Evolutionary conservation across 2,888 invertebrate species (phyloP).

Genomic region (Zootermopsis nevadensis): DNA sequence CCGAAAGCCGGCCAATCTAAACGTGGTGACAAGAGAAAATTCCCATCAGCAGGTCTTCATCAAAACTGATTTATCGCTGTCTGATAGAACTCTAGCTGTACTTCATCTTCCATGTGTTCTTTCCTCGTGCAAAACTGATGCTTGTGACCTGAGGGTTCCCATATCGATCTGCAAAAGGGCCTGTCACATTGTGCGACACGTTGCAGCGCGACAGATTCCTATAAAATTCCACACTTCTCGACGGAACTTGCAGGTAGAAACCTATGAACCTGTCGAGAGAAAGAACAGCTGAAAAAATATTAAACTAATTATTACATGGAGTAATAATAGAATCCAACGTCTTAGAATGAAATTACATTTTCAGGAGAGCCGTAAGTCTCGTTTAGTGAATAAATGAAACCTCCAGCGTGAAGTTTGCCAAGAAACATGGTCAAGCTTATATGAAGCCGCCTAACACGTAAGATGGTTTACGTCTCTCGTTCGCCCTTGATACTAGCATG

Average conservation of each 20-base stretch:
- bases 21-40: no score
- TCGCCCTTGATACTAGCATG: no score
- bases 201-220: background rate
- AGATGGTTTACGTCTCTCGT: no score
- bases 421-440: no score
- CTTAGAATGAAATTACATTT: background rate
- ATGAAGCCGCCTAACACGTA: no score
- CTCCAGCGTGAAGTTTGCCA: no score
- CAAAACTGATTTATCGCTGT: no score
- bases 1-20: no score
- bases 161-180: background rate
- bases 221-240: background rate
- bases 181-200: background rate
- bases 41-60: no score
- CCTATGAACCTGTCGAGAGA: background rate
- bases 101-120: background rate
- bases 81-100: no score
- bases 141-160: background rate
- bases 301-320: background rate
- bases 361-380: no score
- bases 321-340: background rate
- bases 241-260: background rate
- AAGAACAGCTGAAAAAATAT: background rate
- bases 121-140: background rate
- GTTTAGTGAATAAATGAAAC: no score